Percentiles rank a stretch among this genome's conserved stretches.
phyloP scores from a whole-genome alignment of 2,888 invertebrate species.

The Chymomyza procnemis region DNA sequence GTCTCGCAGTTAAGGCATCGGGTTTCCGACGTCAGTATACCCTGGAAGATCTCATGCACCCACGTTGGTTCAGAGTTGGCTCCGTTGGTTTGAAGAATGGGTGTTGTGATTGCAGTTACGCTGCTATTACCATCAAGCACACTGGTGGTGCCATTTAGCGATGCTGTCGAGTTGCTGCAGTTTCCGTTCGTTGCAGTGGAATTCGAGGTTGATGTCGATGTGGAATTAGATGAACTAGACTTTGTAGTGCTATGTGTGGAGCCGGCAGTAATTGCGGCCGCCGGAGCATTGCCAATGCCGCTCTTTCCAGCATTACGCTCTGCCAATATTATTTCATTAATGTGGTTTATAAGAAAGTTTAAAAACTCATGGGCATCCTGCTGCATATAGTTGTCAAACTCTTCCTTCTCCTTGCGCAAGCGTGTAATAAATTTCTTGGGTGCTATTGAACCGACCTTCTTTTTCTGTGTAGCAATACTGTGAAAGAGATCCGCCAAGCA shows the following conservation, averaged over 20 bases:
- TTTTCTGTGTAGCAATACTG: constrained; percentile 99
- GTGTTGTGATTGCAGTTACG: constrained; percentile 59
- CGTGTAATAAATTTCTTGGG: constrained; percentile 99
- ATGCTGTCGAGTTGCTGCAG: constrained; percentile 71
- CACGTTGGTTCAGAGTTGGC: constrained; percentile 91
- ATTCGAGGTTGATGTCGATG: constrained; percentile 67
- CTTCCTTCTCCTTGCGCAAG: constrained; percentile 98
- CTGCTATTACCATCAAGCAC: constrained; percentile 53
- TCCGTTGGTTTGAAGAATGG: constrained; percentile 74
- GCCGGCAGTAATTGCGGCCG: constrained; percentile 38
- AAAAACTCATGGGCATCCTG: constrained; percentile 99
- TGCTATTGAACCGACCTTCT: constrained; percentile 99
- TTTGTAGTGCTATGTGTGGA: constrained; percentile 21
- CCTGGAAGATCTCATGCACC: constrained; percentile 99
- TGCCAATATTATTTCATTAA: constrained; percentile 98
- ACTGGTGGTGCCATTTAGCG: constrained; percentile 64
- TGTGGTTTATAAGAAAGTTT: constrained; percentile 98
- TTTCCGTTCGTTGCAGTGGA: constrained; percentile 70
- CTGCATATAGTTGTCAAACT: constrained; percentile 99
- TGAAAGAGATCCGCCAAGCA: constrained; percentile 99
- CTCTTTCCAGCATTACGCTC: constrained; percentile 76
- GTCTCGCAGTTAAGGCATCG: constrained; percentile 99
- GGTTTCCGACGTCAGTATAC: constrained; percentile 99
- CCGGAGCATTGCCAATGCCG: constrained; percentile 5
- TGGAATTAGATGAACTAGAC: constrained; percentile 67